phyloP scores from a whole-genome alignment of 2,797 vertebrate species.

The Tragelaphus oryx region DNA sequence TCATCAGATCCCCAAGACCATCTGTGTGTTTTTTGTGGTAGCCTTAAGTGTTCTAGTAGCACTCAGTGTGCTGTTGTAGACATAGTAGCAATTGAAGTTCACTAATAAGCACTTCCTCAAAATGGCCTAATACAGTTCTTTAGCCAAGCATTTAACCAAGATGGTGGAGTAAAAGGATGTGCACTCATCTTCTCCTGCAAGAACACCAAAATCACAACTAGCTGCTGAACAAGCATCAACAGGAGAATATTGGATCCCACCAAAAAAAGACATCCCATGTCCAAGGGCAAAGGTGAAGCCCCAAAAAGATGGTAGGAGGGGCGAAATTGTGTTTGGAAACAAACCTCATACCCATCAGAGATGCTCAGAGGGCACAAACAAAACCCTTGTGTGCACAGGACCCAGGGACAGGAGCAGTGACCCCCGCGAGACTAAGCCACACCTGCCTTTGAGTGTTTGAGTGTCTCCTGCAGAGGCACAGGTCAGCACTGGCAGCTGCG shows the following conservation, averaged over 20 bases:
- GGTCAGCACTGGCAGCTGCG: background rate
- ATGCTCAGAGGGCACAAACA: background rate
- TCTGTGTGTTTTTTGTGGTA: background rate
- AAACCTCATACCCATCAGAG: background rate
- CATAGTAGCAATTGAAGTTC: background rate
- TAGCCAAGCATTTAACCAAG: background rate
- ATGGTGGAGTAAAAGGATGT: background rate
- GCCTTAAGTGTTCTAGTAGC: background rate
- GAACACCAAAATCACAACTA: background rate
- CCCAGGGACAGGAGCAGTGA: background rate
- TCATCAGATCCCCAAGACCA: background rate
- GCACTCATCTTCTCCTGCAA: background rate
- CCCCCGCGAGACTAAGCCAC: background rate
- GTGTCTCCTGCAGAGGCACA: background rate
- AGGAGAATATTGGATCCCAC: background rate
- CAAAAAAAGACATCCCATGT: background rate
- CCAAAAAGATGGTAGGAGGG: background rate
- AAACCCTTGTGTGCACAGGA: background rate
- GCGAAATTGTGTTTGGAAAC: background rate
- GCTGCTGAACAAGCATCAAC: background rate
- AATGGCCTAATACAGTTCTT: background rate
- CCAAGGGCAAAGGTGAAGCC: background rate
- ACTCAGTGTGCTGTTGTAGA: background rate
- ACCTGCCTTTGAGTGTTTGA: background rate
- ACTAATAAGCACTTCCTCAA: background rate